phyloP scores from a whole-genome alignment of 2,888 invertebrate species.

The Drosophila suboccidentalis region DNA sequence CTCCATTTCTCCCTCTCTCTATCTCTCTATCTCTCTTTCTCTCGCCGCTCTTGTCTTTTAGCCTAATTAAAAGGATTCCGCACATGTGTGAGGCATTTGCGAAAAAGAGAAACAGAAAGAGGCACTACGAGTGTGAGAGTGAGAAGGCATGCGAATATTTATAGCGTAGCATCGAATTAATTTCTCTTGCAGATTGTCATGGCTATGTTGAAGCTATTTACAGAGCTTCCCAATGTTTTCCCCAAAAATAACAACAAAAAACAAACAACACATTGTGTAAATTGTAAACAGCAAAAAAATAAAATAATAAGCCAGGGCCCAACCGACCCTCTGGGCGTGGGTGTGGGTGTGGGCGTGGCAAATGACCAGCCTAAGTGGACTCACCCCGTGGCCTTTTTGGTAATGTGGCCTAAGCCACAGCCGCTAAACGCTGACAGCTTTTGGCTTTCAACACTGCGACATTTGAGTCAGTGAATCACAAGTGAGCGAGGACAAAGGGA shows the following conservation, averaged over 20 bases:
- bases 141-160: constrained; percentile 1
- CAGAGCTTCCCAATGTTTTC: constrained; percentile 24
- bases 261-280: constrained; percentile 39
- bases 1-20: not conserved
- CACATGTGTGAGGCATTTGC: constrained; percentile 31
- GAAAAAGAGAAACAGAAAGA: not conserved
- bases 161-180: constrained; percentile 21
- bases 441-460: constrained; percentile 45
- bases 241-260: constrained; percentile 1
- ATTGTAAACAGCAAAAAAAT: constrained; percentile 49
- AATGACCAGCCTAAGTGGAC: constrained; percentile 43
- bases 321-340: constrained; percentile 19
- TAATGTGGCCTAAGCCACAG: constrained; percentile 44
- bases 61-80: constrained; percentile 55
- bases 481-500: not conserved
- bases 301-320: constrained; percentile 48
- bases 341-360: constrained; percentile 15
- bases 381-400: constrained; percentile 24
- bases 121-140: not conserved
- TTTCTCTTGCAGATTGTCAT: constrained; percentile 31
- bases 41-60: constrained; percentile 10
- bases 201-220: constrained; percentile 29
- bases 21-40: no score
- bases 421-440: constrained; percentile 67
- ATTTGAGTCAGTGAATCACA: constrained; percentile 24